These are phyloP conservation scores for Polydrusus pterygomalis DNA, from an alignment of 2,888 invertebrate genomes.

Conservation along the genomic window DNA sequence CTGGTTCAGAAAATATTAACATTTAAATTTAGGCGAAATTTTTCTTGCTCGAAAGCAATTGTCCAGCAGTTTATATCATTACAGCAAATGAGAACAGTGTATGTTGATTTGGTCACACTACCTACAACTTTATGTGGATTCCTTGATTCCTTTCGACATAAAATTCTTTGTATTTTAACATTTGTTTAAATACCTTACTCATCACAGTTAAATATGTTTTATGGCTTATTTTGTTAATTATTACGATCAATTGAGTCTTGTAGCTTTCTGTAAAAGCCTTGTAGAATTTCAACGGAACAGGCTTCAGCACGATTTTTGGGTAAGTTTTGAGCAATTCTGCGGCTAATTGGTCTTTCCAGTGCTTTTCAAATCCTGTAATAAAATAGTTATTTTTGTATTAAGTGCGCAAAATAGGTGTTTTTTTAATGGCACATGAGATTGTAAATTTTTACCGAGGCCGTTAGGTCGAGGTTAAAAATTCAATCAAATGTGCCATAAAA, in stretches of 20 bases:
- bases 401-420: no score
- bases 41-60: no score
- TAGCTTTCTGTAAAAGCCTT: conserved; percentile 50
- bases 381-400: no score
- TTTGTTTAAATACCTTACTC: conserved; percentile 56
- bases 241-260: conserved; percentile 22
- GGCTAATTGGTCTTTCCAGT: conserved; percentile 46
- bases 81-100: conserved; percentile 54
- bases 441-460: no score
- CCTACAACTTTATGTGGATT: conserved; percentile 53
- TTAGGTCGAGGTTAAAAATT: no score
- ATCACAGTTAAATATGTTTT: conserved; percentile 55
- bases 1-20: no score
- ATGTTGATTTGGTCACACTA: conserved; percentile 50
- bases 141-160: conserved; percentile 42
- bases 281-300: no score
- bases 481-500: no score
- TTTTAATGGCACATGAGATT: no score
- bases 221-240: conserved; percentile 47
- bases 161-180: conserved; percentile 51
- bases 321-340: conserved; percentile 46
- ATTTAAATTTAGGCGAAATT: no score
- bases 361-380: conserved; percentile 53
- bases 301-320: conserved; percentile 47
- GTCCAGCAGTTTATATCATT: no score